Evolutionary conservation across 1,140 invertebrate species (phyloP), one percentile per base, ranked within the genome.

Genomic region (Scaptomyza hsui): DNA sequence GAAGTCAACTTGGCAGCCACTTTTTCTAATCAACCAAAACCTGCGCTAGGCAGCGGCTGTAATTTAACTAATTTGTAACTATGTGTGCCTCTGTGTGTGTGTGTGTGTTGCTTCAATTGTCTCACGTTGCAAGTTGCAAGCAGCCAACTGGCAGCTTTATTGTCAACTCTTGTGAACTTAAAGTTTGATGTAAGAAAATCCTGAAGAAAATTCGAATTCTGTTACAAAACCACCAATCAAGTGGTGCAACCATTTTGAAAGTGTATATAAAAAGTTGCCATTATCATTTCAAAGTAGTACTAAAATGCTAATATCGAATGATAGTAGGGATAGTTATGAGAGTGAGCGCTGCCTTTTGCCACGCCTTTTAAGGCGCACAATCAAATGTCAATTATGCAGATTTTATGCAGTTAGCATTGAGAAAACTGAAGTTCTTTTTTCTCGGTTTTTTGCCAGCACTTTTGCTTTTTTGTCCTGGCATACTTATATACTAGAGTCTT

Each of bases 31-130:
- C 82, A 88, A 72, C 52, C 63, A 68, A 75, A 69, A 68, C 21
- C 52, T 52, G 62, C 52, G 63, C 60, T 53, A 75, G 42, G 42
- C 62, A 74, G 70, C 74, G 82, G 75, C 68, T 88, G 82, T 82
- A 88, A 88, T 88, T 88, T 88, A 75, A 86, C 83, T 88, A 88
- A 88, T 88, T 88, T 88, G 79, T 75, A 61, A 18, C 56, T 42
- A 32, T 51, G 57, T 49, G 39, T 19, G 44, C 13, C 18, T 18
- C n/a, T 18, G 18, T 60, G 53, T 16, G 49, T 52, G 41, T 41
- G 52, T 37, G 37, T 60, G 21, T 52, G 57, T 63, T 39, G 68
- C 49, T 65, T 67, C 67, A 85, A 85, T 71, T 80, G 81, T 70
- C 49, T 77, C 73, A 68, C 64, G 77, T 81, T 88, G 77, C 67